These are phyloP conservation scores for Hydraecia micacea DNA, from an alignment of 2,888 invertebrate genomes.

Conservation along the genomic window DNA sequence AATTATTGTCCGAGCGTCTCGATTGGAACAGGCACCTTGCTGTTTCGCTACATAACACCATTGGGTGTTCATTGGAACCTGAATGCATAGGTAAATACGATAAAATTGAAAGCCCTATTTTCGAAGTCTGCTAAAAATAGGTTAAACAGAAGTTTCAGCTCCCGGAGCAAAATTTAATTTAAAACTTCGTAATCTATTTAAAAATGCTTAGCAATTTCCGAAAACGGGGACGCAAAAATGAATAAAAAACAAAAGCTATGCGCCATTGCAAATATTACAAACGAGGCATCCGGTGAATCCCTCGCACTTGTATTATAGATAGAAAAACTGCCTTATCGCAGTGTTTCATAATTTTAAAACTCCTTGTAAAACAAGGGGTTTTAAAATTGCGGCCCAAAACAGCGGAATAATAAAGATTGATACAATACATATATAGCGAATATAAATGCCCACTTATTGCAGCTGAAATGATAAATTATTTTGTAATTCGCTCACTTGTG, in stretches of 20 bases:
- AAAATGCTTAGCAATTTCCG: slow-evolving; percentile 34
- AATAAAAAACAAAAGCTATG: slow-evolving; percentile 48
- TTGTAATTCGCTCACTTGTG: slow-evolving; percentile 15
- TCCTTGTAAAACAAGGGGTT: slow-evolving; percentile 48
- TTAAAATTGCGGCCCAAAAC: slow-evolving; percentile 51
- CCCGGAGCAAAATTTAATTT: slow-evolving; percentile 31
- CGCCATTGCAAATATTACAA: slow-evolving; percentile 51
- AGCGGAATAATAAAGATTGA: slow-evolving; percentile 69
- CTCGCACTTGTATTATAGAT: slow-evolving; percentile 68
- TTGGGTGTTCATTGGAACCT: too few species aligned
- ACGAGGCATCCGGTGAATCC: slow-evolving; percentile 59
- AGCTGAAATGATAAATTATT: slow-evolving; percentile 39
- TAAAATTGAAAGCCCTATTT: neutral
- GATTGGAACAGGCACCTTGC: neutral
- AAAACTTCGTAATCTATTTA: slow-evolving; percentile 43
- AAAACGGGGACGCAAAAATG: slow-evolving; percentile 29
- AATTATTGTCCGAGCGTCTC: neutral
- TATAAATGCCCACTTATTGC: slow-evolving; percentile 49
- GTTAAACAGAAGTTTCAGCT: neutral
- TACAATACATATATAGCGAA: slow-evolving; percentile 68
- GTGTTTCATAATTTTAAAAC: slow-evolving; percentile 66
- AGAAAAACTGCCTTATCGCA: slow-evolving; percentile 65
- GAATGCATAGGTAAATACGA: neutral
- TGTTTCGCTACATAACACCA: neutral
- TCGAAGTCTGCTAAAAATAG: neutral